Evolutionary conservation across 2,888 invertebrate genomes (phyloP).

Genomic region (Osedax frankpressi): DNA sequence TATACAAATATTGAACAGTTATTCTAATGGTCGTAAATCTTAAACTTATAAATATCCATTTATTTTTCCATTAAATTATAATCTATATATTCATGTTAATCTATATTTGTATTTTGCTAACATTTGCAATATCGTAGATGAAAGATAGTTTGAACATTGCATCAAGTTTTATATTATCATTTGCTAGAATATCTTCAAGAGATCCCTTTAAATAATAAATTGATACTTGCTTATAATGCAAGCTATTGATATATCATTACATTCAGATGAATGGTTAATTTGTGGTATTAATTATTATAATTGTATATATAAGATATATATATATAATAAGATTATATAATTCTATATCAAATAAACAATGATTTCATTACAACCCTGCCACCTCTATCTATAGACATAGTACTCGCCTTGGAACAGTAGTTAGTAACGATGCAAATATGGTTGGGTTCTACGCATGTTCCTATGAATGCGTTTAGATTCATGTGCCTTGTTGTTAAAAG

Average conservation of each 20-base stretch:
- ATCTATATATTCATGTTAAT: not conserved
- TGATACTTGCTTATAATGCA: too few relatives aligned
- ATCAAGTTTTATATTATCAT: conserved; percentile 33
- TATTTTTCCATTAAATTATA: not conserved
- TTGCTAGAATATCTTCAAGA: conserved; percentile 33
- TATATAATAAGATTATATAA: not conserved
- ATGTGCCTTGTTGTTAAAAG: conserved; percentile 22
- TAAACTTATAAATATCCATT: too few relatives aligned
- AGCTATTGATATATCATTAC: too few relatives aligned
- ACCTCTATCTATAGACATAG: not conserved
- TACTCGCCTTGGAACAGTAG: conserved; percentile 26
- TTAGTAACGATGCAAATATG: conserved; percentile 23
- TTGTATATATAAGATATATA: not conserved
- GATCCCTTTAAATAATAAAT: conserved; percentile 31
- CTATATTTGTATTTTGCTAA: not conserved
- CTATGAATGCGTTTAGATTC: conserved; percentile 28
- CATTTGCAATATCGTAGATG: conserved; percentile 27
- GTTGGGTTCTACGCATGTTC: conserved; percentile 27
- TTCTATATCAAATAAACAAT: too few relatives aligned
- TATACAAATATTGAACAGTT: too few relatives aligned
- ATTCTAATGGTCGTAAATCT: too few relatives aligned
- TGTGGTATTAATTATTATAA: too few relatives aligned
- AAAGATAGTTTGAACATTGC: conserved; percentile 35
- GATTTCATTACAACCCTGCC: too few relatives aligned
- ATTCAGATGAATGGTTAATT: too few relatives aligned